Base-by-base conservation (phyloP, 1,140 invertebrate genomes). In the Acromyrmex heyeri region DNA sequence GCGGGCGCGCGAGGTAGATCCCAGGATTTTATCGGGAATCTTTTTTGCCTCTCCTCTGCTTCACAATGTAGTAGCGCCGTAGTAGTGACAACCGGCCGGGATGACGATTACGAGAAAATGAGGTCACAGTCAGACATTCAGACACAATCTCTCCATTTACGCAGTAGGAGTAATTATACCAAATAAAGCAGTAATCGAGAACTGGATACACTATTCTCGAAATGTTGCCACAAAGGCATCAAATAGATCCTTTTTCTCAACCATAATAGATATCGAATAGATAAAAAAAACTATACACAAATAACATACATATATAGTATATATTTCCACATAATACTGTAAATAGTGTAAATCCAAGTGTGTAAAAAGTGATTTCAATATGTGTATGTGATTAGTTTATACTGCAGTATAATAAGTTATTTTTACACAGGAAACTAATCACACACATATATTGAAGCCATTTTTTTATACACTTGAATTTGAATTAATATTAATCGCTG, bases 1-100 rank as follows among this genome's bases (percentile, higher is more conserved):
- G 79, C 79, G 69, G 79, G 79, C 67, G 79, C 57, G 79, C 69
- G 79, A 55, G 62, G 55, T 61, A 75, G 79, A 83, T 83, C 69
- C 79, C 69, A 61, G 69, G 69, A 83, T 83, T 73, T 83, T 73
- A 83, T 83, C 79, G 69, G 69, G 79, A 75, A 83, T 83, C 79
- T 83, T 73, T 83, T 70, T 73, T 48, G 67, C 69, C 55, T 83
- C 48, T 61, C 69, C 55, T 50, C 55, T 24, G 24, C 53, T 82
- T 50, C 38, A 67, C 30, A 53, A 75, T 55, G 64, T 53, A 70
- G 65, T 44, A 59, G 16, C 55, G 18, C 62, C 61, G 38, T 44
- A 44, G 8, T 44, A 57, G 21, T 57, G 78, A 70, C 64, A 75
- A 75, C 27, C 69, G 21, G 24, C 57, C 34, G 64, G 55, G 55